These are phyloP conservation scores for Clanis bilineata DNA, from an alignment of 2,888 invertebrate species.

Conservation along the genomic window DNA sequence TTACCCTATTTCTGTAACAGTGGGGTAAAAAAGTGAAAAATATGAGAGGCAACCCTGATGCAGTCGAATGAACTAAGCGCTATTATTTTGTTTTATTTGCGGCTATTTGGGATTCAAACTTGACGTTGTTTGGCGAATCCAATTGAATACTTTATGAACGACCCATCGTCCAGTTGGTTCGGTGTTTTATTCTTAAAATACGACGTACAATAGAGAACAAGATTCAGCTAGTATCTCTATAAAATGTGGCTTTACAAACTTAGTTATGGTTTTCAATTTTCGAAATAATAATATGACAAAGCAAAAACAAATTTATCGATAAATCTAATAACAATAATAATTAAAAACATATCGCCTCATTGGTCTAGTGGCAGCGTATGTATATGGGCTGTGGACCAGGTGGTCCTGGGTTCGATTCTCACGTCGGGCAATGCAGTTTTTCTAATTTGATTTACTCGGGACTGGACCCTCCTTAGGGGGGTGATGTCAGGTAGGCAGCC, in stretches of 20 bases:
- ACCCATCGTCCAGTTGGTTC: not conserved
- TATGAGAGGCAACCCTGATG: slow-evolving; percentile 17
- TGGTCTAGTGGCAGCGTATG: too few species aligned
- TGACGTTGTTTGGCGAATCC: slow-evolving; percentile 19
- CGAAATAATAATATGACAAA: too few species aligned
- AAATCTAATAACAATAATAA: too few species aligned
- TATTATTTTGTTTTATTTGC: slow-evolving; percentile 35
- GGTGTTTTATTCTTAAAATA: slow-evolving; percentile 7
- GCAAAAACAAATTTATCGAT: too few species aligned
- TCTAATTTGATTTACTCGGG: too few species aligned
- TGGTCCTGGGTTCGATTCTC: too few species aligned
- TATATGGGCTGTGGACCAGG: too few species aligned
- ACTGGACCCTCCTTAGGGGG: too few species aligned
- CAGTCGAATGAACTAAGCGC: slow-evolving; percentile 21
- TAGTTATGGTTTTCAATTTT: not conserved
- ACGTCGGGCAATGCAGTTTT: too few species aligned
- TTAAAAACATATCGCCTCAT: too few species aligned
- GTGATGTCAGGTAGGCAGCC: too few species aligned
- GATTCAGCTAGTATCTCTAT: not conserved
- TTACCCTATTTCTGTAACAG: too few species aligned
- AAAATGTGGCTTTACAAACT: not conserved
- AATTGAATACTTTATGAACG: slow-evolving; percentile 18
- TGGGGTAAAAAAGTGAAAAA: not conserved
- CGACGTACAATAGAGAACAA: not conserved
- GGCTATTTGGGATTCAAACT: slow-evolving; percentile 36